These are phyloP conservation scores for Tapirus terrestris DNA, from an alignment of 2,113 vertebrate genomes.

Conservation along the genomic window DNA sequence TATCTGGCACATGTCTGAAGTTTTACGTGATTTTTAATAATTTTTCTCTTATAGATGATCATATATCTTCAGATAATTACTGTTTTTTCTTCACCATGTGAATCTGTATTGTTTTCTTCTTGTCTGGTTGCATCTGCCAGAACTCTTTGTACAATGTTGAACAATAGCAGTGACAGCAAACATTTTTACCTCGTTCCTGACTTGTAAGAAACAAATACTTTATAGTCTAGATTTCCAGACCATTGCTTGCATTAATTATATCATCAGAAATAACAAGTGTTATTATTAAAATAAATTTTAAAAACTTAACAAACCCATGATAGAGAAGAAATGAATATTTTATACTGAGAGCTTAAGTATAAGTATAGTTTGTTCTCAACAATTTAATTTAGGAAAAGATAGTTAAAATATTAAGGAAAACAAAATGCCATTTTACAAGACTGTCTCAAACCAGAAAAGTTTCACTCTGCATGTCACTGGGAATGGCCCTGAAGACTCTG, in stretches of 20 bases:
- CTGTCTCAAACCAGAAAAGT: not conserved
- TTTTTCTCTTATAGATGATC: not conserved
- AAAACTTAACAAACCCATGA: not conserved
- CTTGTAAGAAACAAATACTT: not conserved
- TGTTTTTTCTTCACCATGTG: not conserved
- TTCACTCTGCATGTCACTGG: not conserved
- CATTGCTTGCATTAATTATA: not conserved
- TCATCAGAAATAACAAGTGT: not conserved
- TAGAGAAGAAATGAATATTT: not conserved
- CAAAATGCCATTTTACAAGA: not conserved
- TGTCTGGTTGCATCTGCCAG: not conserved
- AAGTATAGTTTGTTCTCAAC: not conserved
- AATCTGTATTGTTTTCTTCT: not conserved
- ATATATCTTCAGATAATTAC: not conserved
- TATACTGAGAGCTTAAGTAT: not conserved
- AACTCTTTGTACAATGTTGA: not conserved
- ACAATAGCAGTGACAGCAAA: not conserved
- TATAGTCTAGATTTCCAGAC: not conserved
- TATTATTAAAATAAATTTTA: not conserved
- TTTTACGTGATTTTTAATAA: not conserved
- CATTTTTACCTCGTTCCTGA: not conserved
- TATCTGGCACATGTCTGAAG: not conserved
- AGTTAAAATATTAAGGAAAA: not conserved
- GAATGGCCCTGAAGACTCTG: not conserved
- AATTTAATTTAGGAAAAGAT: not conserved